Evolutionary conservation across 2,888 invertebrate species (phyloP).

Genomic region (Sericinus montela): DNA sequence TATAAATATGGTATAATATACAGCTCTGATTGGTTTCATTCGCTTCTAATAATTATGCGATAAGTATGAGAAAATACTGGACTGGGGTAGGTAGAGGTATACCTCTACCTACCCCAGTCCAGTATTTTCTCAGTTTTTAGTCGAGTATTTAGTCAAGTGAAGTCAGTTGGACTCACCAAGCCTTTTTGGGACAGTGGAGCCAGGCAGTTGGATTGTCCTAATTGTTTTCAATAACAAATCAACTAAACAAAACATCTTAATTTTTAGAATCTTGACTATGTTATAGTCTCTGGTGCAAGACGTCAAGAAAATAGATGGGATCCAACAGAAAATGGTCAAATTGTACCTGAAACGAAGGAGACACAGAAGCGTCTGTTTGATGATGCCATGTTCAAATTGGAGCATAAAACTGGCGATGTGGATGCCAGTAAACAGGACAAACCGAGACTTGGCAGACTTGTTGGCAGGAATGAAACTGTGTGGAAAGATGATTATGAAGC

Average conservation of each 20-base stretch:
- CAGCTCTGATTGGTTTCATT: too few relatives aligned
- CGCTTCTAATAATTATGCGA: too few relatives aligned
- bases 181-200: too few relatives aligned
- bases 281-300: conserved; percentile 95
- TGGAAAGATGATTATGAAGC: conserved; percentile 97
- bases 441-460: conserved; percentile 86
- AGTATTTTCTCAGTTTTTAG: too few relatives aligned
- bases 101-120: too few relatives aligned
- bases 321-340: conserved; percentile 95
- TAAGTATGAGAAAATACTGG: too few relatives aligned
- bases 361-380: conserved; percentile 92
- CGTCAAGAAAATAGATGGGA: conserved; percentile 99
- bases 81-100: too few relatives aligned
- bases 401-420: conserved; percentile 92
- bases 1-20: too few relatives aligned
- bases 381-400: conserved; percentile 98
- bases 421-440: conserved; percentile 84
- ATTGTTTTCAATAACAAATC: too few relatives aligned
- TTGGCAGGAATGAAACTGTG: conserved; percentile 86
- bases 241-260: not conserved
- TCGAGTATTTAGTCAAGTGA: too few relatives aligned
- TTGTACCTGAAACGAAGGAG: conserved; percentile 95
- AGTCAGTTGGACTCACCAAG: too few relatives aligned
- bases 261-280: conserved; percentile 96
- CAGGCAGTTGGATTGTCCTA: too few relatives aligned